Percentiles rank a stretch among this genome's conserved stretches.
These are phyloP conservation scores for Panthera uncia DNA, from an alignment of 2,113 vertebrate genomes.

Conservation along the genomic window DNA sequence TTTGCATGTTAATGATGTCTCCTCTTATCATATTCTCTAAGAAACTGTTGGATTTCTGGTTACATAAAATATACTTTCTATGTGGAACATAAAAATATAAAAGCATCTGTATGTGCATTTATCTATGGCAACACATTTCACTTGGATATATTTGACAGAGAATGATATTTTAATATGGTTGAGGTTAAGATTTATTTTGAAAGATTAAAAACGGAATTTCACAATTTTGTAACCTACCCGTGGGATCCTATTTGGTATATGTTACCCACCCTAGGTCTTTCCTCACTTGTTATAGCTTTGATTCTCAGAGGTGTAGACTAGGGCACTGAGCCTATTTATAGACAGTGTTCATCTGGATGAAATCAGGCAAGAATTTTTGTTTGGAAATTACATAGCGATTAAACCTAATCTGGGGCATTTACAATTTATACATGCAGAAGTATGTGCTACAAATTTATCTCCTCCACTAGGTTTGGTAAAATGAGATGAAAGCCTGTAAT, in stretches of 20 bases:
- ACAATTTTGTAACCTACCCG: neutral
- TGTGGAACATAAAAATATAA: neutral
- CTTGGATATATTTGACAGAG: neutral
- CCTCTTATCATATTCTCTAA: neutral
- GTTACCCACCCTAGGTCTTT: neutral
- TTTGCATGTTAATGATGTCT: neutral
- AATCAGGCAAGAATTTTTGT: neutral
- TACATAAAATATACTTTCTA: neutral
- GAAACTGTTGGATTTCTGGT: neutral
- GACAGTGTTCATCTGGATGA: neutral
- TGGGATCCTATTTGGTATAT: neutral
- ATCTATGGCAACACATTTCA: neutral
- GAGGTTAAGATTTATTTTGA: constrained; percentile 21
- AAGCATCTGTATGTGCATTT: neutral
- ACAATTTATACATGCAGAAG: neutral
- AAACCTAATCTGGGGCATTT: neutral
- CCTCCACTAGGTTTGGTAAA: neutral
- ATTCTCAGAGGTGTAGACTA: neutral
- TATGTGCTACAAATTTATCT: neutral
- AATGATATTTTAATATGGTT: neutral
- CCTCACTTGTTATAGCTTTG: neutral
- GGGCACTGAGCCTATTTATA: neutral
- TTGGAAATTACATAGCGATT: neutral
- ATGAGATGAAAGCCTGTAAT: neutral
- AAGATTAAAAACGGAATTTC: neutral